phyloP scores from a whole-genome alignment of 2,888 invertebrate genomes.

The Ichneumon xanthorius region DNA sequence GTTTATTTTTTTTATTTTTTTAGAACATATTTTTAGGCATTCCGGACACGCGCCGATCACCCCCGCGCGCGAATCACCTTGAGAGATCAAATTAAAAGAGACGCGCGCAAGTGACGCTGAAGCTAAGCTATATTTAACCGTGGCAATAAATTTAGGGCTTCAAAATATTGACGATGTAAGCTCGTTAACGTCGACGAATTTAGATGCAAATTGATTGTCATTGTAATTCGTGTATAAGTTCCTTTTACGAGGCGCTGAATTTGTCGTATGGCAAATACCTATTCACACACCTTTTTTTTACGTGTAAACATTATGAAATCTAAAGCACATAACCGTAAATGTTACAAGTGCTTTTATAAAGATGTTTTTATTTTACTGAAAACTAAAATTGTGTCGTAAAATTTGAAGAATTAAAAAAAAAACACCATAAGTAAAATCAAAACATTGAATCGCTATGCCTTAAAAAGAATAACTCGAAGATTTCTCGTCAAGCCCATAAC shows the following conservation, averaged over 20 bases:
- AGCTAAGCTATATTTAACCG: conserved; percentile 18
- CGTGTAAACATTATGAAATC: no score
- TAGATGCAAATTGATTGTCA: neutral
- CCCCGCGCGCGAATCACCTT: neutral
- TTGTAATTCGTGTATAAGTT: neutral
- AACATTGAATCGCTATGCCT: no score
- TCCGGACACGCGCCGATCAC: conserved; percentile 19
- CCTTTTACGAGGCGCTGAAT: neutral
- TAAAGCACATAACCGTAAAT: no score
- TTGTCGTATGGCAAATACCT: no score
- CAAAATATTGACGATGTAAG: conserved; percentile 3
- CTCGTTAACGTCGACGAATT: neutral
- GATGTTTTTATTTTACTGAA: no score
- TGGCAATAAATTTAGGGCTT: conserved; percentile 28
- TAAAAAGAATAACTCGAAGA: no score
- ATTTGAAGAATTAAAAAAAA: no score
- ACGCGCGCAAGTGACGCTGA: conserved; percentile 6
- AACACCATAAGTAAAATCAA: no score
- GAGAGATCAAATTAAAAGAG: neutral
- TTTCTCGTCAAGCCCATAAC: no score
- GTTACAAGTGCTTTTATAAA: no score
- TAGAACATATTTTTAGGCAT: conserved; percentile 49
- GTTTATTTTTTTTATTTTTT: conserved; percentile 3
- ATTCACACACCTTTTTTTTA: no score
- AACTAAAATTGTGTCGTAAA: no score